Evolutionary conservation across 2,888 invertebrate genomes (phyloP), one percentile per base, ranked within the genome.

Genomic region (Microctonus brassicae): DNA sequence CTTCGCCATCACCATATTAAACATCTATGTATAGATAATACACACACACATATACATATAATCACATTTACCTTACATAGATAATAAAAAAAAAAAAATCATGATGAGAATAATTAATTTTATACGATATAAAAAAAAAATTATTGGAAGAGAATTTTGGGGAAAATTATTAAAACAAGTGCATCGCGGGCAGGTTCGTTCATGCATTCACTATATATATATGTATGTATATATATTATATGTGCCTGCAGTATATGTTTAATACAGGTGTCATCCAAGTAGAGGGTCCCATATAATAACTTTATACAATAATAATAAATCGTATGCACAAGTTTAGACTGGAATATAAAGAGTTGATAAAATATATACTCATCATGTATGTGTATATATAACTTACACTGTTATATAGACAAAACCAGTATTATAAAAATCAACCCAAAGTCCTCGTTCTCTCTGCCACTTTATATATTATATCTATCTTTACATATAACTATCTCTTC

Each of bases 391-490:
- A 20, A 47, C 7, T 4, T 47, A 47, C 47, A 47, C 17, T 47
- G 7, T 17, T 7, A 17, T 47, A 47, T 47, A 47, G 47, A 47
- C 69, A 60, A 72, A 33, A 72, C 68, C 67, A 20, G 64, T 63
- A 67, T 33, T 33, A 58, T 67, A 67, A 69, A 72, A 74, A 74
- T 74, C 57, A 69, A 69, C 42, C 55, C 47, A 9, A 42, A 58
- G 73, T 75, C 75, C 75, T 74, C 77, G 69, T 73, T 73, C 52
- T 53, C 69, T 62, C 73, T 60, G 33, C 20, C 5, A n/a, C n/a
- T n/a, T n/a, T n/a, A n/a, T n/a, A n/a, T n/a, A n/a, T n/a, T 26
- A 13, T 47, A 66, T 67, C 75, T 60, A 72, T 72, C 47, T 47
- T 60, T 66, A 26, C 20, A 47, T 47, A n/a, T n/a, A n/a, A n/a